Evolutionary conservation across 2,888 invertebrate species (phyloP), one percentile per base, ranked within the genome.

Genomic region (Chelonus formosanus): DNA sequence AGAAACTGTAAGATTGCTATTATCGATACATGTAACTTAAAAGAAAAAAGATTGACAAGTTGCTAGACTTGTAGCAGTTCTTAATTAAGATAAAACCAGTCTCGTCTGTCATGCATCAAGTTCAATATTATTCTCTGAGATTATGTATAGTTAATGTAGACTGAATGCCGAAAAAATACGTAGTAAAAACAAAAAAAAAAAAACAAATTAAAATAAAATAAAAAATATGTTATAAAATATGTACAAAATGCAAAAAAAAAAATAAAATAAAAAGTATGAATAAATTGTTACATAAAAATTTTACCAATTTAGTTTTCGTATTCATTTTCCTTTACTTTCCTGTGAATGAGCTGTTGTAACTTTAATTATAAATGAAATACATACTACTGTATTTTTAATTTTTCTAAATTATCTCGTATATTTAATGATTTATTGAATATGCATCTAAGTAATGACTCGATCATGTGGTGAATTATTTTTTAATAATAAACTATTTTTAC

Each of bases 211-310:
- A 62, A 67, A 71, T 65, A 50, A 57, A 55, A 67, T 56, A 31
- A 62, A 63, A 53, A 68, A 65, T 56, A 67, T 71, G 72, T 75
- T 75, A 59, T 63, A 72, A 63, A 67, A 35, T 7, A 63, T 47
- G 55, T 55, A 71, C 66, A 63, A 68, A 72, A 67, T 60, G 65
- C 35, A 56, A 61, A 63, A 69, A 67, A 68, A n/a, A n/a, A n/a
- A n/a, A n/a, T n/a, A n/a, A n/a, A n/a, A n/a, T n/a, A n/a, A n/a
- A n/a, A 67, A 72, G 70, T 67, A 65, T 71, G 68, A 82, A 83
- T 83, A 81, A 83, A 83, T 82, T 81, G 82, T 83, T 84, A 83
- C 77, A 75, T 74, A 82, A 83, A 81, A 80, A 69, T 20, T 20
- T 60, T 60, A 40, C 68, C 75, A 67, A 64, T 63, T 64, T 69